These are phyloP conservation scores for Drosophila lowei DNA, from an alignment of 1,140 invertebrate genomes.

Conservation along the genomic window DNA sequence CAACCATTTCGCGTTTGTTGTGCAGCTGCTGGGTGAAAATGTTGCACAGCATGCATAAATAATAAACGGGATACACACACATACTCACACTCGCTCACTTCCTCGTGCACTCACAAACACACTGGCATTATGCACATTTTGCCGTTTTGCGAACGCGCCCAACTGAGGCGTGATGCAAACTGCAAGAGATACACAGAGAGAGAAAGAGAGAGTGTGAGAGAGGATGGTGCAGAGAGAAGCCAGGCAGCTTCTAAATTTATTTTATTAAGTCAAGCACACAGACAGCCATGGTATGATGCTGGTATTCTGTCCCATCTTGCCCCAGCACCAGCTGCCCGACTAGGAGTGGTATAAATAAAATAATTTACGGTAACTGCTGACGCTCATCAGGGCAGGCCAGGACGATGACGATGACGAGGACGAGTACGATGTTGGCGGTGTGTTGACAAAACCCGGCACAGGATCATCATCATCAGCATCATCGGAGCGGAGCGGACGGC, in stretches of 20 bases:
- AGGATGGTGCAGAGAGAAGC: constrained; percentile 28
- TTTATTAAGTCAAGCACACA: constrained; percentile 82
- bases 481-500: constrained; percentile 26
- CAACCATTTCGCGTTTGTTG: constrained; percentile 71
- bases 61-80: constrained; percentile 65
- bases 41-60: constrained; percentile 80
- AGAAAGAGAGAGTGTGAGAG: not conserved
- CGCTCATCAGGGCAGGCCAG: constrained; percentile 62
- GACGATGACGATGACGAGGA: constrained; percentile 7
- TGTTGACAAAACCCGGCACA: constrained; percentile 76
- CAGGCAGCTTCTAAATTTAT: constrained; percentile 78
- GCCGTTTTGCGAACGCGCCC: constrained; percentile 61
- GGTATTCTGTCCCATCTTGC: constrained; percentile 16
- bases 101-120: constrained; percentile 26
- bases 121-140: constrained; percentile 74
- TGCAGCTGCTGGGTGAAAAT: constrained; percentile 77
- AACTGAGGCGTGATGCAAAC: constrained; percentile 56
- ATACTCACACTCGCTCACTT: constrained; percentile 22
- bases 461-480: constrained; percentile 73
- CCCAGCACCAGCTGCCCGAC: constrained; percentile 23
- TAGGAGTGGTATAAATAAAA: constrained; percentile 79
- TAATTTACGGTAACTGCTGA: constrained; percentile 81
- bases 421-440: constrained; percentile 45
- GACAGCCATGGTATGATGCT: constrained; percentile 56
- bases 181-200: not conserved